These are phyloP conservation scores for Xanthia icteritia DNA, from an alignment of 2,888 invertebrate species.

Conservation along the genomic window DNA sequence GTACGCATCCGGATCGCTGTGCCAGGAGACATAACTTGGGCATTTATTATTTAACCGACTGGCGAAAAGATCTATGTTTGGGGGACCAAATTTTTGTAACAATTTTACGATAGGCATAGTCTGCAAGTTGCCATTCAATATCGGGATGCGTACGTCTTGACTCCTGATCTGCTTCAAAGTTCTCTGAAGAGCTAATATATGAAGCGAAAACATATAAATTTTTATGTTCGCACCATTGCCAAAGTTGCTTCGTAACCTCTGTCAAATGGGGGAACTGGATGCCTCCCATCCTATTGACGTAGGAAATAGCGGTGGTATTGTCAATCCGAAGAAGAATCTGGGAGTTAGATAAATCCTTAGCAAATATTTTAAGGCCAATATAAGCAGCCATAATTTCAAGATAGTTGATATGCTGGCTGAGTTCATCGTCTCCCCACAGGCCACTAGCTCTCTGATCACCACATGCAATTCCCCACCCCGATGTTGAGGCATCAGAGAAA, in stretches of 20 bases:
- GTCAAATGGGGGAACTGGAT: constrained; percentile 6
- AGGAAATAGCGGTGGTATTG: constrained; percentile 43
- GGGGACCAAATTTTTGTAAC: constrained; percentile 33
- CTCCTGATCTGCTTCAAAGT: constrained; percentile 30
- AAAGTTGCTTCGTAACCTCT: background rate
- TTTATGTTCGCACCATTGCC: constrained; percentile 1
- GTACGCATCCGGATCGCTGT: background rate
- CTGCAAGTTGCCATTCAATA: constrained; percentile 27
- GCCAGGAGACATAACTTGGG: background rate
- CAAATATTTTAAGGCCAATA: constrained; percentile 11
- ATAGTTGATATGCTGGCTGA: constrained; percentile 14
- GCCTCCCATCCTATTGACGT: constrained; percentile 29
- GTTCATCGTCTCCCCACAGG: constrained; percentile 19
- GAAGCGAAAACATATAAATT: constrained; percentile 26
- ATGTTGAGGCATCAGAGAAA: constrained; percentile 7
- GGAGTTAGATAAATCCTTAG: constrained; percentile 3
- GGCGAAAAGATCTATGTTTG: background rate
- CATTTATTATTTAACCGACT: background rate
- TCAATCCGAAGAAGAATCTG: constrained; percentile 41
- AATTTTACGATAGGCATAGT: constrained; percentile 15
- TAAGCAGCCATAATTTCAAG: constrained; percentile 31
- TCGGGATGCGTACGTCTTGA: constrained; percentile 19
- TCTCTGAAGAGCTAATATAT: constrained; percentile 41
- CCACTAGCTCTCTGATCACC: constrained; percentile 14
- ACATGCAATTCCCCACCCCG: constrained; percentile 24